Evolutionary conservation across 2,888 invertebrate genomes (phyloP).

Genomic region (Priocnemis perturbator): DNA sequence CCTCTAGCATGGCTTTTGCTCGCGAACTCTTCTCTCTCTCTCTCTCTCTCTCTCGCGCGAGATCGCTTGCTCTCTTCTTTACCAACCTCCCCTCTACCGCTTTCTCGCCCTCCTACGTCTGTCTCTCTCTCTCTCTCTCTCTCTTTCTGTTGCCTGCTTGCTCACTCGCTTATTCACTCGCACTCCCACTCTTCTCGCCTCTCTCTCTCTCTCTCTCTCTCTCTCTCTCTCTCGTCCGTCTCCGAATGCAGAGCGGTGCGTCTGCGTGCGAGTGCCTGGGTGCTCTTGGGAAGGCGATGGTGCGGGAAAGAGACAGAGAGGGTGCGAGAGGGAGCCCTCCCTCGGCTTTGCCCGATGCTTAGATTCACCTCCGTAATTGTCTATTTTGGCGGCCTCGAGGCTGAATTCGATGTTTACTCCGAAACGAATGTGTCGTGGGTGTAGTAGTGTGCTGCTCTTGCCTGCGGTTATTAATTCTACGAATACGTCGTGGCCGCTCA

Average conservation of each 20-base stretch:
- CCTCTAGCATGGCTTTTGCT: constrained; percentile 34
- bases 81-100: constrained; percentile 1
- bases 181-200: constrained; percentile 16
- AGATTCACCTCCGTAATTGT: constrained; percentile 33
- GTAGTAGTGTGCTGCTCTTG: neutral
- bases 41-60: constrained; percentile 11
- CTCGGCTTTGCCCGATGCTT: constrained; percentile 31
- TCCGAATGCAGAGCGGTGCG: constrained; percentile 46
- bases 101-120: constrained; percentile 24
- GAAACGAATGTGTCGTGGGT: neutral
- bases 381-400: constrained; percentile 37
- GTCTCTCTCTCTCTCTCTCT: constrained; percentile 30
- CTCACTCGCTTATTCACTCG: constrained; percentile 26
- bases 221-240: constrained; percentile 8
- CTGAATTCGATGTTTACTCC: constrained; percentile 40
- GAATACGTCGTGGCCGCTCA: neutral
- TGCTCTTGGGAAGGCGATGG: constrained; percentile 46
- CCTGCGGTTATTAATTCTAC: constrained; percentile 6
- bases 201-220: constrained; percentile 8
- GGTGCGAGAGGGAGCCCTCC: constrained; percentile 36
- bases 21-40: constrained; percentile 5
- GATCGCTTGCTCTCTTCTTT: neutral
- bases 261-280: constrained; percentile 51
- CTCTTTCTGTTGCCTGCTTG: constrained; percentile 19
- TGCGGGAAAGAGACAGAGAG: constrained; percentile 38